These are phyloP conservation scores for Chrysaora quinquecirrha DNA, from an alignment of 30 jellyfish, hydroid and myxozoan genomes.

Conservation along the genomic window DNA sequence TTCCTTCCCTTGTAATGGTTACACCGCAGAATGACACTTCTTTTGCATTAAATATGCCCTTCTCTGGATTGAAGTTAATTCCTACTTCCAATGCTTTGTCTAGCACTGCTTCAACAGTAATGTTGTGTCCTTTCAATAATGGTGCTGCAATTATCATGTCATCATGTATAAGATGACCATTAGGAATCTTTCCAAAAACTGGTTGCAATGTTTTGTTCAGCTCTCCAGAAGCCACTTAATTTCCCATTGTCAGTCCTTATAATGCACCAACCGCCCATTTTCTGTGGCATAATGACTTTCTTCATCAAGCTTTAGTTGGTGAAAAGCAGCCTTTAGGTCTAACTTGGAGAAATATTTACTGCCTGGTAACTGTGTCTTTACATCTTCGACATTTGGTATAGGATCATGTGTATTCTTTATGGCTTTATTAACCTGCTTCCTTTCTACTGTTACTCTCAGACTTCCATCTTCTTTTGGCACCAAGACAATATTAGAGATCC, in stretches of 20 bases:
- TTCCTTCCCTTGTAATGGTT: constrained; percentile 50
- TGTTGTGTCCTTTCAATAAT: constrained; percentile 29
- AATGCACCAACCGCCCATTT: constrained; percentile 51
- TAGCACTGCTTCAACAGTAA: background rate
- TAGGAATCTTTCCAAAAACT: constrained; percentile 31
- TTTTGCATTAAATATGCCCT: constrained; percentile 43
- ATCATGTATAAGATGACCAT: constrained; percentile 54
- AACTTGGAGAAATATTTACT: constrained; percentile 52
- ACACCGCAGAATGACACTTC: constrained; percentile 72
- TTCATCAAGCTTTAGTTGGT: constrained; percentile 56
- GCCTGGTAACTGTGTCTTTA: constrained; percentile 49
- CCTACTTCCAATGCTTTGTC: constrained; percentile 16
- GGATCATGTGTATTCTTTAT: constrained; percentile 40
- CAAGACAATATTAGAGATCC: constrained; percentile 63
- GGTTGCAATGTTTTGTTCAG: constrained; percentile 55
- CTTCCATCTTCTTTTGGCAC: constrained; percentile 67
- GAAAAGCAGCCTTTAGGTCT: constrained; percentile 76
- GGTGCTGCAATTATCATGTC: constrained; percentile 60
- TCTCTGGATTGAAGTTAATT: constrained; percentile 60
- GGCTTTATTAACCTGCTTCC: constrained; percentile 50
- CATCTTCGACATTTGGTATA: constrained; percentile 66
- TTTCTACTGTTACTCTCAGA: constrained; percentile 50
- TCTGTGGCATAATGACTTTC: constrained; percentile 49
- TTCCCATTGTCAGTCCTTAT: constrained; percentile 68
- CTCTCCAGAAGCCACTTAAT: constrained; percentile 65